Evolutionary conservation across 2,797 vertebrate genomes (phyloP).

Genomic region (Mallotus villosus): DNA sequence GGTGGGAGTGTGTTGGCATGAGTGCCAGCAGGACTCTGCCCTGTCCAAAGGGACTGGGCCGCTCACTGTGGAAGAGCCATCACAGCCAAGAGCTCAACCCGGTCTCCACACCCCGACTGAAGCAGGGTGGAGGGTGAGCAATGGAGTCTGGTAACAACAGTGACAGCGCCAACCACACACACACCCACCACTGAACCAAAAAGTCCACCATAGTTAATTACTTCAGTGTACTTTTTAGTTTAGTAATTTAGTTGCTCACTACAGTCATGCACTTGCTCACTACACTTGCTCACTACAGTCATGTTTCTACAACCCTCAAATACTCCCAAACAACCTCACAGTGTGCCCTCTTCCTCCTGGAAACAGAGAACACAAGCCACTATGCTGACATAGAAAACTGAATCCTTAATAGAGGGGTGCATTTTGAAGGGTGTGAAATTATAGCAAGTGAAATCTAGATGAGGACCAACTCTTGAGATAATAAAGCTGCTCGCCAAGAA

Average conservation of each 20-base stretch:
- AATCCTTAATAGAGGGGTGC: slow-evolving; percentile 48
- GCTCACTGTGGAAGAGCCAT: slow-evolving; percentile 67
- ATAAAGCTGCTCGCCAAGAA: slow-evolving; percentile 49
- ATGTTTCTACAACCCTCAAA: not conserved
- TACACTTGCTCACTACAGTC: not conserved
- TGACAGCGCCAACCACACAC: slow-evolving; percentile 57
- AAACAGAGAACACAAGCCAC: not conserved
- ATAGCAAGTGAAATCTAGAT: slow-evolving; percentile 50
- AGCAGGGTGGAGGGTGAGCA: slow-evolving; percentile 60
- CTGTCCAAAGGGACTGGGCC: slow-evolving; percentile 71
- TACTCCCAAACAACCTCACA: not conserved
- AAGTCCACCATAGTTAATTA: slow-evolving; percentile 59
- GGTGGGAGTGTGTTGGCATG: slow-evolving; percentile 78
- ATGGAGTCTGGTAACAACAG: slow-evolving; percentile 61
- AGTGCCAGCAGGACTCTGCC: slow-evolving; percentile 73
- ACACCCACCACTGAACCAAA: slow-evolving; percentile 42
- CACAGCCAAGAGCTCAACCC: slow-evolving; percentile 69
- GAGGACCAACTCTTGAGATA: slow-evolving; percentile 40
- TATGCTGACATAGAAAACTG: slow-evolving; percentile 40
- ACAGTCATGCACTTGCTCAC: not conserved
- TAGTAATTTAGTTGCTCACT: too few species aligned
- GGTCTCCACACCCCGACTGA: slow-evolving; percentile 62
- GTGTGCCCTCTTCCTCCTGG: not conserved
- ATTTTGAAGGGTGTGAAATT: slow-evolving; percentile 48
- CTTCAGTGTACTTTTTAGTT: slow-evolving; percentile 32